A percentile compares a stretch with the other conserved stretches of the same genome.
Evolutionary conservation across 2,888 invertebrate genomes (phyloP).

Genomic region (Caenorhabditis parvicauda): DNA sequence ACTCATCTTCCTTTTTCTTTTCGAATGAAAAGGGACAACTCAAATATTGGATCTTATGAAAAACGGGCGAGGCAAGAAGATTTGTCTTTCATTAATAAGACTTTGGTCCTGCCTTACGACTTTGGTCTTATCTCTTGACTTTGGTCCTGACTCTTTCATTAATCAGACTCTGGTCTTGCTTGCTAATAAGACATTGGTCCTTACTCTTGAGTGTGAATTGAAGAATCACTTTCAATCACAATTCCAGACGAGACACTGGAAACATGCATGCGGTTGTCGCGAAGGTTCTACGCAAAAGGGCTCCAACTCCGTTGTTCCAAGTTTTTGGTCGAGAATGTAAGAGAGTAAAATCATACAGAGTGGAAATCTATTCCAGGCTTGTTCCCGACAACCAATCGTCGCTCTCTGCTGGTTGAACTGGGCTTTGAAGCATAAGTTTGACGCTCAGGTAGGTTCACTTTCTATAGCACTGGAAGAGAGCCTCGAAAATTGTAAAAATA

Average conservation of each 20-base stretch:
- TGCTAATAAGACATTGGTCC: too few relatives aligned
- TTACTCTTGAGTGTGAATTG: too few relatives aligned
- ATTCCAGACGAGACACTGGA: slow-evolving; percentile 58
- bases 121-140: too few relatives aligned
- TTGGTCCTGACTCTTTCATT: too few relatives aligned
- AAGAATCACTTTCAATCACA: neutral
- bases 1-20: too few relatives aligned
- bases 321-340: slow-evolving; percentile 55
- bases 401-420: slow-evolving; percentile 60
- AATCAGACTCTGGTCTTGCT: too few relatives aligned
- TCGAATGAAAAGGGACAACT: too few relatives aligned
- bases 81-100: too few relatives aligned
- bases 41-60: too few relatives aligned
- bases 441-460: slow-evolving; percentile 32
- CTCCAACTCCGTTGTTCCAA: slow-evolving; percentile 51
- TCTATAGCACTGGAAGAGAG: too few relatives aligned
- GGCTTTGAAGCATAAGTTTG: slow-evolving; percentile 57
- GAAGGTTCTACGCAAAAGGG: slow-evolving; percentile 53
- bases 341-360: neutral
- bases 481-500: slow-evolving; percentile 13
- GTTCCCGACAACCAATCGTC: slow-evolving; percentile 49
- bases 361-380: slow-evolving; percentile 18
- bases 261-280: slow-evolving; percentile 59
- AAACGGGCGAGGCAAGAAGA: too few relatives aligned
- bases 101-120: too few relatives aligned